Evolutionary conservation across 2,888 invertebrate genomes (phyloP).

Genomic region (Psylliodes chrysocephalus): DNA sequence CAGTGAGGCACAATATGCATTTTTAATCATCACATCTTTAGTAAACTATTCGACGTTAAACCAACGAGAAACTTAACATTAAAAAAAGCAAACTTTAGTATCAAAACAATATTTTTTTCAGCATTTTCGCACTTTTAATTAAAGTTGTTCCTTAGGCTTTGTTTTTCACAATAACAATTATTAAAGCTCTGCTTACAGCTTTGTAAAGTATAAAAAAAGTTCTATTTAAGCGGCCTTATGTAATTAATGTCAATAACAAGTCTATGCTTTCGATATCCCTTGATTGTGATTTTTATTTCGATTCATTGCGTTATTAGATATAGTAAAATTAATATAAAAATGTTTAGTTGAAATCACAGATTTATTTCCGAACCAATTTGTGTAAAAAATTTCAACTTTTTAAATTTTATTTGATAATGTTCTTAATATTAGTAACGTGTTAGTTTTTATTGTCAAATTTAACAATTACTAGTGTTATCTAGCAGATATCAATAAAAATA

Average conservation of each 20-base stretch:
- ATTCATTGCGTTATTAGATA: conserved; percentile 5
- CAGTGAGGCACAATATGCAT: conserved; percentile 59
- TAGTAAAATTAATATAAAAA: conserved; percentile 19
- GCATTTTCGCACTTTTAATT: conserved; percentile 11
- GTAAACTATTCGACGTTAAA: conserved; percentile 39
- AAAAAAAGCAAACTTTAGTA: conserved; percentile 33
- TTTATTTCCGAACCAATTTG: background rate
- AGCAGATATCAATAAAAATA: no score
- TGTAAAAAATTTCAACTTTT: no score
- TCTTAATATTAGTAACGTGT: no score
- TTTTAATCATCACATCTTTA: conserved; percentile 50
- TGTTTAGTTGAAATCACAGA: conserved; percentile 2
- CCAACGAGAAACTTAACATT: conserved; percentile 34
- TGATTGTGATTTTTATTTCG: conserved; percentile 24
- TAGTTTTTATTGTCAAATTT: no score
- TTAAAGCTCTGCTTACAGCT: conserved; percentile 45
- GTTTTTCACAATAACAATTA: conserved; percentile 47
- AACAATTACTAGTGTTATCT: no score
- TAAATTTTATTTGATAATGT: no score
- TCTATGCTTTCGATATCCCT: conserved; percentile 21
- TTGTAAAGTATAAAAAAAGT: conserved; percentile 20
- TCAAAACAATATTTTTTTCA: conserved; percentile 19
- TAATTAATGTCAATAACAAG: conserved; percentile 23
- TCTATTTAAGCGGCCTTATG: conserved; percentile 36
- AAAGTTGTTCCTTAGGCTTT: conserved; percentile 41